These are phyloP conservation scores for Rhinatrema bivittatum DNA, from an alignment of 2,797 vertebrate genomes.

Conservation along the genomic window DNA sequence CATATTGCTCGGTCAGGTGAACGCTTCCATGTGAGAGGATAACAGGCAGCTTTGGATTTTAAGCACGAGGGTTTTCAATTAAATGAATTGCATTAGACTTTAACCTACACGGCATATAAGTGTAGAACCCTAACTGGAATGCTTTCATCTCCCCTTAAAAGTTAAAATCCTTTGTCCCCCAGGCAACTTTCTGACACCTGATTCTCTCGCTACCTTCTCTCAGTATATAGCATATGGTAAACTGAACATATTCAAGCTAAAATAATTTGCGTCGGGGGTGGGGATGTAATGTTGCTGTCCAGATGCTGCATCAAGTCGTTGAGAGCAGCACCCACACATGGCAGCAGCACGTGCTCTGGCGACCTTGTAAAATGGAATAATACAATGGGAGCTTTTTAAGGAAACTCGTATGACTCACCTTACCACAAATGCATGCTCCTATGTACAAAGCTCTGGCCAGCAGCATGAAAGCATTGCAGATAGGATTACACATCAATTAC, in stretches of 20 bases:
- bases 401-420: too few species aligned
- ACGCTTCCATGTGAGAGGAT: too few species aligned
- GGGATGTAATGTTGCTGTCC: neutral
- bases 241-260: neutral
- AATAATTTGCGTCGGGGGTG: neutral
- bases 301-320: neutral
- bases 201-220: neutral
- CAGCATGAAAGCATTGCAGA: neutral
- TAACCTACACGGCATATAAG: too few species aligned
- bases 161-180: too few species aligned
- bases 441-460: neutral
- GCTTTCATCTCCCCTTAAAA: too few species aligned
- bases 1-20: too few species aligned
- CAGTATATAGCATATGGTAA: neutral
- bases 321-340: neutral
- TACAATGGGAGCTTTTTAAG: neutral
- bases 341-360: neutral
- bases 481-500: neutral
- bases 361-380: neutral
- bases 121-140: too few species aligned
- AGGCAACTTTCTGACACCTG: too few species aligned
- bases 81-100: too few species aligned
- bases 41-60: too few species aligned
- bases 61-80: too few species aligned
- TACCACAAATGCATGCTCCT: slow-evolving; percentile 2